phyloP scores from a whole-genome alignment of 2,797 vertebrate species.

The Clarias fuscus region DNA sequence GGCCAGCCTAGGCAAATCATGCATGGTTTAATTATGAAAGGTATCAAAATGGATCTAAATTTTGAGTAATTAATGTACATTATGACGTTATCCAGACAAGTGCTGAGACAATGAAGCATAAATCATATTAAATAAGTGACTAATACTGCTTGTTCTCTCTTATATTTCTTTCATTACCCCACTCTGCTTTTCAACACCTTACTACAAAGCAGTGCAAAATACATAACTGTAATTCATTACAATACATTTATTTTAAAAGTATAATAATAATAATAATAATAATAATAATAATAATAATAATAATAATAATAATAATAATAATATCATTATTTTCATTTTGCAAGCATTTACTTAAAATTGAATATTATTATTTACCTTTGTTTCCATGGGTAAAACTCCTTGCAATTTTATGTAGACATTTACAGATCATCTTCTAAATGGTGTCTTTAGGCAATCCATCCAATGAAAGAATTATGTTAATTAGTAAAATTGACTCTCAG shows the following conservation, averaged over 20 bases:
- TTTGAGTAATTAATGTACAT: conserved; percentile 40
- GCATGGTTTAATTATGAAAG: conserved; percentile 28
- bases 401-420: not conserved
- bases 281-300: not conserved
- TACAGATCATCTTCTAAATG: not conserved
- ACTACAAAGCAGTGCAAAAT: not conserved
- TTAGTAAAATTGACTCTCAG: not conserved
- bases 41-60: conserved; percentile 42
- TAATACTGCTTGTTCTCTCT: conserved; percentile 6
- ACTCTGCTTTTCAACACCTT: not conserved
- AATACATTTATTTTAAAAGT: not conserved
- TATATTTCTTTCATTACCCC: conserved; percentile 14
- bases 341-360: not conserved
- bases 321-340: not conserved
- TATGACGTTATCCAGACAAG: conserved; percentile 41
- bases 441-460: not conserved
- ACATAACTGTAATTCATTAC: not conserved
- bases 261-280: not conserved
- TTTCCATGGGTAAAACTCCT: not conserved
- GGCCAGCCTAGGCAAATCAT: conserved; percentile 19
- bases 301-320: not conserved
- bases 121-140: conserved; percentile 39
- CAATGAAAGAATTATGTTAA: not conserved
- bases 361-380: not conserved
- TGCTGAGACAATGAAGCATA: conserved; percentile 31